Base-by-base conservation (phyloP, 2,797 vertebrate species). In the Pogonophryne albipinna region DNA sequence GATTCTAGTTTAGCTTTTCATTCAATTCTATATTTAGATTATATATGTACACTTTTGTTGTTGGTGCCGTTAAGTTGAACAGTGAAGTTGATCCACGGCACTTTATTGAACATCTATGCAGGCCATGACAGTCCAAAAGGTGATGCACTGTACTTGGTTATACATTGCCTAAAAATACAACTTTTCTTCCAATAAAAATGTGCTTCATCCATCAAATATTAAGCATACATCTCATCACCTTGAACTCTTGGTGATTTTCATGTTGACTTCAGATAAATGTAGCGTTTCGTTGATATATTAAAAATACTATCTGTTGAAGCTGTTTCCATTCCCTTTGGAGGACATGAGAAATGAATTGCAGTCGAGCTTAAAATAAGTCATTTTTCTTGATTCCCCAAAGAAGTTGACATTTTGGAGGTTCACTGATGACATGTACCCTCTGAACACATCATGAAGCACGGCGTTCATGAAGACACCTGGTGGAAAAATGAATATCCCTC, bases 381-480 rank as follows among this genome's bases (percentile, higher is more conserved):
- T 81, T 78, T 76, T 71, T 77, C 78, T 75, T 68, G 72, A 85
- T 79, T 76, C 61, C 46, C 27, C 72, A 71, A 81, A 61, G 23
- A 62, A 50, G 76, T 60, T 79, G 82, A 89, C 78, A 65, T 47
- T 52, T 80, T 55, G 58, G 71, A 78, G 83, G 82, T 85, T 89
- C 88, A 83, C 70, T 79, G 82, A 69, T 71, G 73, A 83, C 53
- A 47, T 66, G 64, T 19, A 41, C 23, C 45, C 52, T 85, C 49
- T 74, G 72, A 66, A 34, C 66, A 80, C 64, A 74, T 82, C 58
- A 44, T 76, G 57, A 77, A 59, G 47, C 59, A 42, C 0, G 47
- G 57, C 27, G 85, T 80, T 66, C 60, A 61, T 65, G 58, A 38
- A 84, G 80, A 91, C 88, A 88, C 87, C 88, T 87, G 68, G 75